Conservation (phyloP, 2,797 vertebrate genomes). For the Pangasius mekongensis region DNA sequence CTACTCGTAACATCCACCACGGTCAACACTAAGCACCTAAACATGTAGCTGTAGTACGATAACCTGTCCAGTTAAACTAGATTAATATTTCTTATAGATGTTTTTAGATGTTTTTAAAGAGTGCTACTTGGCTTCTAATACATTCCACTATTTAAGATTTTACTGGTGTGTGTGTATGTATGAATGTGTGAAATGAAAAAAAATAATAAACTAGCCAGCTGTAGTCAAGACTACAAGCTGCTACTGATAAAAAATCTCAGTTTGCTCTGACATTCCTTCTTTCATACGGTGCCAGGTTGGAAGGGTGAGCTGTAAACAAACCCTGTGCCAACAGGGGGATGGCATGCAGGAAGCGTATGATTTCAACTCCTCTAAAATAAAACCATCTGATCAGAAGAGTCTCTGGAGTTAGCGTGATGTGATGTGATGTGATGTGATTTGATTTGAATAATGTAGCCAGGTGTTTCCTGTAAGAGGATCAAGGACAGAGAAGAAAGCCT, state of each 20-base stretch:
- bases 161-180: not conserved
- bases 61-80: not conserved
- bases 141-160: slow-evolving; percentile 26
- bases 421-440: not conserved
- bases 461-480: not conserved
- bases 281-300: not conserved
- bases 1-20: no score
- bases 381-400: not conserved
- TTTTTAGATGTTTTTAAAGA: slow-evolving; percentile 3
- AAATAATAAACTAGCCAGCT: slow-evolving; percentile 15
- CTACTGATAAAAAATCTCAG: not conserved
- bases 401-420: not conserved
- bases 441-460: not conserved
- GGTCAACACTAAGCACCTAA: not conserved
- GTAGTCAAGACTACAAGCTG: slow-evolving; percentile 1
- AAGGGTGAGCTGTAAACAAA: not conserved
- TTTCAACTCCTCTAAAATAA: not conserved
- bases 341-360: not conserved
- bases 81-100: not conserved
- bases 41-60: slow-evolving; percentile 2
- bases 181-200: not conserved
- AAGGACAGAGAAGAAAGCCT: not conserved
- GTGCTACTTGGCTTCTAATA: not conserved
- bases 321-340: not conserved
- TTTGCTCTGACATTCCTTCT: not conserved